Evolutionary conservation across 2,888 invertebrate genomes (phyloP).

Genomic region (Phaedon cochleariae): DNA sequence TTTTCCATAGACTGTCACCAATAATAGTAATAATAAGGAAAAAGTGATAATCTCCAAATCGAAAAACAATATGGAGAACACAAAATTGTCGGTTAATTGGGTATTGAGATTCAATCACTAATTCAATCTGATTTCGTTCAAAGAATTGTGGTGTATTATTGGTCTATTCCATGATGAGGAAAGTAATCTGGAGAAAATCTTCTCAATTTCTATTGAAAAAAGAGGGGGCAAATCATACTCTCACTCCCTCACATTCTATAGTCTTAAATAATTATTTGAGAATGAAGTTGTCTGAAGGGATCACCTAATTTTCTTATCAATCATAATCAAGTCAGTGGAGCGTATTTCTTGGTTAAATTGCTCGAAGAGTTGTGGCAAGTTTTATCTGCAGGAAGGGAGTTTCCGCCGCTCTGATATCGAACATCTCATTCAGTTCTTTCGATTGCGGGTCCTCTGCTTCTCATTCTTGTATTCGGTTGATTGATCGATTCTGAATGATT

Average conservation of each 20-base stretch:
- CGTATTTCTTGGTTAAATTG: conserved; percentile 60
- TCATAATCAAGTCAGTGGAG: conserved; percentile 62
- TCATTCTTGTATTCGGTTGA: conserved; percentile 17
- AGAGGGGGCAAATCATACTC: too few relatives aligned
- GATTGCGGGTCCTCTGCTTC: conserved; percentile 25
- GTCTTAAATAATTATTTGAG: background rate
- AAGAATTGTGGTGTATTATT: too few relatives aligned
- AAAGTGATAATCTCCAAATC: too few relatives aligned
- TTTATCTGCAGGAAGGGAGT: conserved; percentile 59
- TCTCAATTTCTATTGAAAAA: too few relatives aligned
- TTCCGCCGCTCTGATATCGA: conserved; percentile 34
- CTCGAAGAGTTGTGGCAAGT: conserved; percentile 57
- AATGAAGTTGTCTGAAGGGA: conserved; percentile 38
- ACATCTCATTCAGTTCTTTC: conserved; percentile 34
- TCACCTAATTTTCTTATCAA: conserved; percentile 61
- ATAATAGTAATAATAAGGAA: too few relatives aligned
- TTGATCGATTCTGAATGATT: conserved; percentile 20
- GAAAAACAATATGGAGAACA: too few relatives aligned
- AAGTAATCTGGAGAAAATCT: too few relatives aligned
- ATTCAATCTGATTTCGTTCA: too few relatives aligned
- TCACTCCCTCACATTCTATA: background rate
- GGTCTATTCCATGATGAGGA: too few relatives aligned
- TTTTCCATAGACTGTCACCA: too few relatives aligned
- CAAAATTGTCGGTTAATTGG: too few relatives aligned
- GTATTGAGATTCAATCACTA: too few relatives aligned